These are phyloP conservation scores for Jaculus jaculus DNA, from an alignment of 2,113 vertebrate genomes.

Conservation along the genomic window DNA sequence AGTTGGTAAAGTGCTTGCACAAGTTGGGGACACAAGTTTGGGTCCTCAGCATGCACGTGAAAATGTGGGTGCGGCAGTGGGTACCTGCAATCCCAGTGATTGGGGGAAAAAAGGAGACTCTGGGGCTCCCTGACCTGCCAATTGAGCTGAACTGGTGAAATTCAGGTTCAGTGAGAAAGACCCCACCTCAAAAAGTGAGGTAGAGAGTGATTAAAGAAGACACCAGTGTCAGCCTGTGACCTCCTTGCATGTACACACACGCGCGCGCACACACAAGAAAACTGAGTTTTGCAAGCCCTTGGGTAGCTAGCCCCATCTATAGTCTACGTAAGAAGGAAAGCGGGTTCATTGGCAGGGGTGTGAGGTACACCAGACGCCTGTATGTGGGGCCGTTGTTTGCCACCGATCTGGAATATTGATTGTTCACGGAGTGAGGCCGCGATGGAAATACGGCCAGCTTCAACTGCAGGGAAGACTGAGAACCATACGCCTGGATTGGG, in stretches of 20 bases:
- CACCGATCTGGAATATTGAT: constrained; percentile 36
- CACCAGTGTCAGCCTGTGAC: neutral
- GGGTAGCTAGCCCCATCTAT: neutral
- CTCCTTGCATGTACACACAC: neutral
- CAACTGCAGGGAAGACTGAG: constrained; percentile 57
- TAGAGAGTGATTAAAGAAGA: too few relatives aligned
- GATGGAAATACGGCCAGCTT: constrained; percentile 54
- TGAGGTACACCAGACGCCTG: neutral
- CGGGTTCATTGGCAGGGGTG: neutral
- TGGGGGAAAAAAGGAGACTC: too few relatives aligned
- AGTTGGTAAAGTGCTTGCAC: too few relatives aligned
- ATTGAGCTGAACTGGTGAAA: too few relatives aligned
- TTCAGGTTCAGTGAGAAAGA: too few relatives aligned
- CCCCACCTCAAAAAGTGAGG: too few relatives aligned
- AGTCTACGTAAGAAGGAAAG: neutral
- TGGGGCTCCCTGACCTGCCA: too few relatives aligned
- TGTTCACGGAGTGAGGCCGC: neutral
- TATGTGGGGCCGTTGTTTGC: neutral
- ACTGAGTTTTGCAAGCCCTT: neutral
- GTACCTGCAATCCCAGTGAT: too few relatives aligned
- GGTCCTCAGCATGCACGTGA: too few relatives aligned
- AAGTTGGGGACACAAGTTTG: too few relatives aligned
- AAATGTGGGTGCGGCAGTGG: too few relatives aligned
- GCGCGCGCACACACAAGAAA: neutral
- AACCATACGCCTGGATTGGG: constrained; percentile 64